These are phyloP conservation scores for Microplitis mediator DNA, from an alignment of 1,140 invertebrate genomes.

Conservation along the genomic window DNA sequence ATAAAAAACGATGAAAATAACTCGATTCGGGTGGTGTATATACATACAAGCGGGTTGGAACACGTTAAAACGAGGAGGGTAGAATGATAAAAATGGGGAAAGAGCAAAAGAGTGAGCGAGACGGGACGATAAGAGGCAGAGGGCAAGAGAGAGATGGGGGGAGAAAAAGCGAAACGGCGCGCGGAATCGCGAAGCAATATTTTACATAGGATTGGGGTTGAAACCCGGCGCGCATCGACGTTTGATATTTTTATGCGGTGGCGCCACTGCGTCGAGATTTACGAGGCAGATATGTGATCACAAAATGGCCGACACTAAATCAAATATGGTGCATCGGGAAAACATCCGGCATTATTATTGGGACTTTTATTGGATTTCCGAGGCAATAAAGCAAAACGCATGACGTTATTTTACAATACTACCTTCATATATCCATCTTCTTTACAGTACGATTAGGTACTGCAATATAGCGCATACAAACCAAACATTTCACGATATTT, in stretches of 20 bases:
- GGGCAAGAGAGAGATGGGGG: neutral
- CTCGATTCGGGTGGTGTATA: neutral
- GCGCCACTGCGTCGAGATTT: constrained; percentile 61
- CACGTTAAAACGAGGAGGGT: neutral
- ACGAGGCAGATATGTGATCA: constrained; percentile 65
- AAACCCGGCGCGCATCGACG: constrained; percentile 58
- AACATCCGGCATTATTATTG: constrained; percentile 65
- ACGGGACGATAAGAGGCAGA: neutral
- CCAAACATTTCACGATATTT: too few species aligned
- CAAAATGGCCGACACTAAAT: constrained; percentile 65
- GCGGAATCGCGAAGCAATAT: constrained; percentile 58
- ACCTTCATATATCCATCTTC: constrained; percentile 23
- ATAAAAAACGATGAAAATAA: neutral
- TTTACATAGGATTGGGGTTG: constrained; percentile 59
- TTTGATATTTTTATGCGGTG: constrained; percentile 64
- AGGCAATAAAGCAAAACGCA: constrained; percentile 56
- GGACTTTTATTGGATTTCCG: constrained; percentile 62
- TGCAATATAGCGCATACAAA: neutral
- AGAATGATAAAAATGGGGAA: neutral
- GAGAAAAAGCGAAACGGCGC: constrained; percentile 17
- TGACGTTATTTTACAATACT: constrained; percentile 51
- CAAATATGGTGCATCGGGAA: constrained; percentile 63
- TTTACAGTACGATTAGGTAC: constrained; percentile 6
- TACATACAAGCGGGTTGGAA: too few species aligned
- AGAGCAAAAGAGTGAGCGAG: neutral